phyloP scores from a whole-genome alignment of 2,113 vertebrate genomes.

The Elaphurus davidianus region DNA sequence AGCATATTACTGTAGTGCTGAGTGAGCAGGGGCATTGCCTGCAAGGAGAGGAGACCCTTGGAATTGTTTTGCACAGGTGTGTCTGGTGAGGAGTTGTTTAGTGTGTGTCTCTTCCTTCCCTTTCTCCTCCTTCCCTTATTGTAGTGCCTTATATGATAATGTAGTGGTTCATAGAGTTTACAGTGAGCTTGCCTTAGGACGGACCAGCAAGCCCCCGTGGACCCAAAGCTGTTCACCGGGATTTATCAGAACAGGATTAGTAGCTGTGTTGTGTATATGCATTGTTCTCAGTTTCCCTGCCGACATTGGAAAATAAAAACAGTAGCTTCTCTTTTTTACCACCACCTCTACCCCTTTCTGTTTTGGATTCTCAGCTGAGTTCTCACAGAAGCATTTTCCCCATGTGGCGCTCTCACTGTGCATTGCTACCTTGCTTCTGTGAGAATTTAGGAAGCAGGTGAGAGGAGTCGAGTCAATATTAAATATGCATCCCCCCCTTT shows the following conservation, averaged over 20 bases:
- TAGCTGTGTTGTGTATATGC: slow-evolving; percentile 75
- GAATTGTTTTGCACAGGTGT: slow-evolving; percentile 92
- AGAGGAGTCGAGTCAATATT: slow-evolving; percentile 77
- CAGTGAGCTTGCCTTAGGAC: slow-evolving; percentile 90
- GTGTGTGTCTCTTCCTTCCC: slow-evolving; percentile 77
- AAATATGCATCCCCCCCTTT: slow-evolving; percentile 36
- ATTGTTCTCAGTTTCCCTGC: slow-evolving; percentile 76
- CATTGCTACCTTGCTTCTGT: slow-evolving; percentile 53
- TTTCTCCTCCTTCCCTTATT: slow-evolving; percentile 76
- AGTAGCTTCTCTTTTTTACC: slow-evolving; percentile 37
- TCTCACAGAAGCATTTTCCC: slow-evolving; percentile 69
- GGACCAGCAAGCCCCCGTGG: slow-evolving; percentile 87
- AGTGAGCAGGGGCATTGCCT: slow-evolving; percentile 80
- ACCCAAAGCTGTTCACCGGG: slow-evolving; percentile 79
- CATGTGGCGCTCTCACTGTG: slow-evolving; percentile 76
- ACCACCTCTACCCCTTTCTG: neutral
- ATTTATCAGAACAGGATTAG: slow-evolving; percentile 78
- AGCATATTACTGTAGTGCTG: slow-evolving; percentile 89
- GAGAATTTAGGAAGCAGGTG: slow-evolving; percentile 72
- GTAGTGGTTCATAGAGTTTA: slow-evolving; percentile 90
- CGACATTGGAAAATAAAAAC: slow-evolving; percentile 52
- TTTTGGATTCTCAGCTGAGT: slow-evolving; percentile 69
- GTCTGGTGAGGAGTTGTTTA: slow-evolving; percentile 88
- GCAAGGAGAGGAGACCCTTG: slow-evolving; percentile 83
- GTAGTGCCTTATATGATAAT: slow-evolving; percentile 92